phyloP scores from a whole-genome alignment of 2,797 vertebrate species.

The Parotocinclus haroldoi region DNA sequence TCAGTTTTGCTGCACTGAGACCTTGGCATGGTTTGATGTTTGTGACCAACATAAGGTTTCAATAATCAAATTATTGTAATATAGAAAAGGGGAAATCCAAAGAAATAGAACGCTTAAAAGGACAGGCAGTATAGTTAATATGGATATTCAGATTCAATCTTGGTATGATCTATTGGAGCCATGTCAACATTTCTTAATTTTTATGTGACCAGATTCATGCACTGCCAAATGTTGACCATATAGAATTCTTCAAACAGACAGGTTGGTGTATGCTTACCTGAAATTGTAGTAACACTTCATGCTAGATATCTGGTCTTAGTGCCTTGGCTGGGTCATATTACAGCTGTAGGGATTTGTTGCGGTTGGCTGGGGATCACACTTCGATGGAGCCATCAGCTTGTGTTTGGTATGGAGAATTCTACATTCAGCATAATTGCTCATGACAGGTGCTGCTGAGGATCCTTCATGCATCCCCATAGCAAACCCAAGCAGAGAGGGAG shows the following conservation, averaged over 20 bases:
- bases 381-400: constrained; percentile 63
- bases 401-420: constrained; percentile 49
- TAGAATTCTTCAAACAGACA: background rate
- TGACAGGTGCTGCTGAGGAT: constrained; percentile 57
- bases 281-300: constrained; percentile 13
- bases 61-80: no score
- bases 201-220: no score
- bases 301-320: constrained; percentile 2
- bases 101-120: no score
- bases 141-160: no score
- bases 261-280: constrained; percentile 5
- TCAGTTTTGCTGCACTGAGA: no score
- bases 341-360: constrained; percentile 31
- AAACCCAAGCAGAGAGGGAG: constrained; percentile 23
- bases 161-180: no score
- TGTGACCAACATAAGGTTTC: no score
- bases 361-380: constrained; percentile 53
- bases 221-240: no score
- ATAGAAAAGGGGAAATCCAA: no score
- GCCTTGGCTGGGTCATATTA: constrained; percentile 19
- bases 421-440: constrained; percentile 59
- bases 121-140: no score
- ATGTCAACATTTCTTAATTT: no score
- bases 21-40: no score
- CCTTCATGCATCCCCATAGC: constrained; percentile 13